A percentile compares a stretch with the other conserved stretches of the same genome.
These are phyloP conservation scores for Plusia festucae DNA, from an alignment of 2,888 invertebrate genomes.

Conservation along the genomic window DNA sequence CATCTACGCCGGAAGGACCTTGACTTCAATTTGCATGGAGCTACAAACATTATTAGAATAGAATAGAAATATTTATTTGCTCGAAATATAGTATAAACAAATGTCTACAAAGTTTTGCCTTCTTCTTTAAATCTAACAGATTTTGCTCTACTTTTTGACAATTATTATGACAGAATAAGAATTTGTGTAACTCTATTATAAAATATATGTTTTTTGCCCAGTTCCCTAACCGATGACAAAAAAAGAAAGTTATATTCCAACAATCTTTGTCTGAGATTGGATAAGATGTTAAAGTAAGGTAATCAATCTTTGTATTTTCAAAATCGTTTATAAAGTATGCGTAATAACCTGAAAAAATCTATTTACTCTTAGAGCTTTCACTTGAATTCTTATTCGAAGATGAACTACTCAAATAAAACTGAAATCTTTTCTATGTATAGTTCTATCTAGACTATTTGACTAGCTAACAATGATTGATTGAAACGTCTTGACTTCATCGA, in stretches of 20 bases:
- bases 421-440: background rate
- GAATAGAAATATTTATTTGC: too few species aligned
- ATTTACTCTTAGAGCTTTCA: background rate
- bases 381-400: background rate
- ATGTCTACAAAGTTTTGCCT: too few species aligned
- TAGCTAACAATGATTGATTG: background rate
- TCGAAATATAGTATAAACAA: too few species aligned
- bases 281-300: background rate
- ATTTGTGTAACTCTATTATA: too few species aligned
- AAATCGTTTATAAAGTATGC: too few species aligned
- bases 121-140: background rate
- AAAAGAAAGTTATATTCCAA: slow-evolving; percentile 8
- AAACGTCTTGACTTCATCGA: background rate
- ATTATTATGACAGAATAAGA: too few species aligned
- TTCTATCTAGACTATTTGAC: background rate
- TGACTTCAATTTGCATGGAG: background rate
- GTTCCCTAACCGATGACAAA: slow-evolving; percentile 10
- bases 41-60: too few species aligned
- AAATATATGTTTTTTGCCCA: too few species aligned
- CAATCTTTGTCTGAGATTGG: slow-evolving; percentile 22
- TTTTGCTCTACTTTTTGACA: too few species aligned
- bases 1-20: slow-evolving; percentile 16
- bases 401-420: background rate
- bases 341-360: background rate
- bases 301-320: background rate